A percentile compares a stretch with the other conserved stretches of the same genome.
phyloP scores from a whole-genome alignment of 1,140 invertebrate genomes.

The Harpegnathos saltator region DNA sequence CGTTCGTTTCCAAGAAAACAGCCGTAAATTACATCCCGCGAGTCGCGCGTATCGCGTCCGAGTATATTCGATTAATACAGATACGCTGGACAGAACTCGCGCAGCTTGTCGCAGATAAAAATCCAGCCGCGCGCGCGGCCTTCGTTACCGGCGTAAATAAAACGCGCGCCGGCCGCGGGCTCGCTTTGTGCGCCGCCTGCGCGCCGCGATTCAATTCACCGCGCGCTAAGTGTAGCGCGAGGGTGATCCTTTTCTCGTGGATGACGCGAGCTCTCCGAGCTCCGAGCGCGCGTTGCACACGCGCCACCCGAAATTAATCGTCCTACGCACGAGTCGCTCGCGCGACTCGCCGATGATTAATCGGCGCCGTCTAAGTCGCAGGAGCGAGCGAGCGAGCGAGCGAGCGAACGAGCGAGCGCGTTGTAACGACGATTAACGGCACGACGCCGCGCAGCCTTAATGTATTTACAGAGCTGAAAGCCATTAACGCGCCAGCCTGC shows the following conservation, averaged over 20 bases:
- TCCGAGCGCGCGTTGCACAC: neutral
- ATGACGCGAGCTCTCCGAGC: too few species aligned
- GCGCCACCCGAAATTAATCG: conserved; percentile 43
- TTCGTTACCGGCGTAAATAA: neutral
- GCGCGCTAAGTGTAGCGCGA: neutral
- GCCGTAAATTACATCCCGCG: neutral
- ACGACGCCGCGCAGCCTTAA: conserved; percentile 73
- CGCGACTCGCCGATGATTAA: conserved; percentile 34
- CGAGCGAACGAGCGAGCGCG: too few species aligned
- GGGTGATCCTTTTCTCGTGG: conserved; percentile 6
- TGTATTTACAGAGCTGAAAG: conserved; percentile 81
- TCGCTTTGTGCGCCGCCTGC: neutral
- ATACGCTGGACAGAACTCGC: neutral
- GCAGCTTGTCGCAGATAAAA: conserved; percentile 3
- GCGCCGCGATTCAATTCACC: neutral
- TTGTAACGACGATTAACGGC: conserved; percentile 74
- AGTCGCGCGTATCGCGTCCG: neutral
- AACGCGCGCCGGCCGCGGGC: neutral
- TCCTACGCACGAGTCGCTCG: conserved; percentile 8
- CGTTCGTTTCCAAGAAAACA: neutral
- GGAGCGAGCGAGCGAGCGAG: too few species aligned
- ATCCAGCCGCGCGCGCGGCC: neutral
- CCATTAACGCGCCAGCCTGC: conserved; percentile 77
- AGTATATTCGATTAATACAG: conserved; percentile 38
- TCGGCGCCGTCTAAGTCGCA: conserved; percentile 29